Percentiles rank a stretch among this genome's conserved stretches.
Evolutionary conservation across 2,888 invertebrate species (phyloP).

Genomic region (Dusona sp.): DNA sequence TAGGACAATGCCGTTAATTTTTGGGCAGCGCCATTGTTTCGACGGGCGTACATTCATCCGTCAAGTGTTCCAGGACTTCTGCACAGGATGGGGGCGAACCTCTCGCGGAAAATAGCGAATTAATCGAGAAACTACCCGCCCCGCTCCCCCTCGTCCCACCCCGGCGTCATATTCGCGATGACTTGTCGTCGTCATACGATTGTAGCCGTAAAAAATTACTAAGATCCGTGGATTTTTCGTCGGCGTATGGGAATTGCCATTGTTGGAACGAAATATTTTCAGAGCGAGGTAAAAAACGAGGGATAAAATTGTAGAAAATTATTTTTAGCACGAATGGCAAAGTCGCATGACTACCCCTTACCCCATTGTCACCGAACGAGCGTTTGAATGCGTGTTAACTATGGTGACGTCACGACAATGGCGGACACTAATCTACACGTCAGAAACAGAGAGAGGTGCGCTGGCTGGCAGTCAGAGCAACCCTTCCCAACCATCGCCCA

Average conservation of each 20-base stretch:
- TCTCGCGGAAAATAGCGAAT: constrained; percentile 64
- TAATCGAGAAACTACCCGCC: constrained; percentile 63
- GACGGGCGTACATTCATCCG: constrained; percentile 81
- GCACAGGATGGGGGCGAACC: constrained; percentile 54
- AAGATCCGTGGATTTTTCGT: constrained; percentile 6
- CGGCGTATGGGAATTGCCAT: constrained; percentile 42
- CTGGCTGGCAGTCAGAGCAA: constrained; percentile 74
- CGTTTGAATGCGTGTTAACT: constrained; percentile 83
- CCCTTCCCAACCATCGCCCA: constrained; percentile 67
- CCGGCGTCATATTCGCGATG: background rate
- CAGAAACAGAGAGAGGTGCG: constrained; percentile 80
- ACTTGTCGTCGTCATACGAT: background rate
- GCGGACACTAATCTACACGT: constrained; percentile 85
- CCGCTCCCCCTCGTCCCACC: background rate
- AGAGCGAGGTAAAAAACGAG: background rate
- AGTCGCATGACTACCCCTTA: constrained; percentile 11
- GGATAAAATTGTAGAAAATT: constrained; percentile 34
- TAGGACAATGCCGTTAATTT: constrained; percentile 84
- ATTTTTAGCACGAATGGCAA: constrained; percentile 13
- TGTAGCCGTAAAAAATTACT: background rate
- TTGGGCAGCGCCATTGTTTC: constrained; percentile 83
- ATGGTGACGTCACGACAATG: constrained; percentile 84
- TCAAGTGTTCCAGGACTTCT: constrained; percentile 78
- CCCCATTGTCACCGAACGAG: constrained; percentile 59
- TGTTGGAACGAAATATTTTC: constrained; percentile 26